Evolutionary conservation across 2,797 vertebrate genomes (phyloP).

Genomic region (Prionace glauca): DNA sequence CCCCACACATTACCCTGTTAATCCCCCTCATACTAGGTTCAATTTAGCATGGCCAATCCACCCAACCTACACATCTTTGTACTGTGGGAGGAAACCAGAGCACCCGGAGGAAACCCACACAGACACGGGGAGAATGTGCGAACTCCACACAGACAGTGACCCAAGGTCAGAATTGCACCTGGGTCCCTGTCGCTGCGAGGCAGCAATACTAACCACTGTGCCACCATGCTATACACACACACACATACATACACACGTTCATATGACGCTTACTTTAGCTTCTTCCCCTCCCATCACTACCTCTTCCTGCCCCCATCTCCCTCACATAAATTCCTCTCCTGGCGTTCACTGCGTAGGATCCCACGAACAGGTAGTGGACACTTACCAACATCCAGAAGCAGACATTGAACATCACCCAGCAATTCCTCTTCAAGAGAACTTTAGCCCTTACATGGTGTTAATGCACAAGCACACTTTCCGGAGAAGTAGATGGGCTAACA

Average conservation of each 20-base stretch:
- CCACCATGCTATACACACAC: background rate
- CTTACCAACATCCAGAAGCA: background rate
- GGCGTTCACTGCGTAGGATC: background rate
- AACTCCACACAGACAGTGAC: no score
- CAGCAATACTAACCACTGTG: no score
- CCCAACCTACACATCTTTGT: no score
- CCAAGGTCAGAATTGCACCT: no score
- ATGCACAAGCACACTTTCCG: background rate
- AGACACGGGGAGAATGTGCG: no score
- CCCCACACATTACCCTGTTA: no score
- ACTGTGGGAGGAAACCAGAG: no score
- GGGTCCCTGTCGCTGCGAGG: no score
- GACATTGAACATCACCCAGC: background rate
- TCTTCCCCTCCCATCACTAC: background rate
- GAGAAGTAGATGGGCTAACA: background rate
- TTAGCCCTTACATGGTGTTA: background rate
- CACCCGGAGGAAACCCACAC: no score
- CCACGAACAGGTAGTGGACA: background rate
- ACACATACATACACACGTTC: background rate
- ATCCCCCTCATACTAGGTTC: no score
- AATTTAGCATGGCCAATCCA: no score
- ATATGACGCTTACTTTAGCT: background rate
- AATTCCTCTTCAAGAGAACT: background rate
- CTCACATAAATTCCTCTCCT: background rate
- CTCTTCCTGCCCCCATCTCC: background rate